Evolutionary conservation across 1,140 invertebrate genomes (phyloP).

Genomic region (Lethocerus indicus): DNA sequence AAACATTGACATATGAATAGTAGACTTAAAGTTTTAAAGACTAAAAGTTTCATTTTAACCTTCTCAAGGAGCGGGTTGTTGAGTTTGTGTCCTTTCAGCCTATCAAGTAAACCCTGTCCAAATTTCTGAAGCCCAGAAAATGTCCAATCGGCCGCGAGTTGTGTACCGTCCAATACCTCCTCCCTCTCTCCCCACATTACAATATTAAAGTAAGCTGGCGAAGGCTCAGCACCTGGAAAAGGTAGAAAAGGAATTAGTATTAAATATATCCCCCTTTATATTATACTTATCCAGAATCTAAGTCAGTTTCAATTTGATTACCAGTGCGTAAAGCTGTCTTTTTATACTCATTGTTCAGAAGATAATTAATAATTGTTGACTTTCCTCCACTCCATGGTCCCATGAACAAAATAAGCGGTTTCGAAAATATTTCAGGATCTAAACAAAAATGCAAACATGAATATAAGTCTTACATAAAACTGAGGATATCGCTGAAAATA

Average conservation of each 20-base stretch:
- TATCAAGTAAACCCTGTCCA: conserved; percentile 79
- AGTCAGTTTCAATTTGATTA: conserved; percentile 28
- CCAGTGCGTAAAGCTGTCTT: conserved; percentile 69
- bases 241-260: not conserved
- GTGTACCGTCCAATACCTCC: conserved; percentile 74
- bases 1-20: too few relatives aligned
- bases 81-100: conserved; percentile 64
- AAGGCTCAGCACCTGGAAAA: conserved; percentile 70
- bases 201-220: conserved; percentile 85
- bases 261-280: not conserved
- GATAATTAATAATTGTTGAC: conserved; percentile 85
- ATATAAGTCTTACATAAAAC: too few relatives aligned
- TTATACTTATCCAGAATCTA: not conserved
- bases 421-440: conserved; percentile 90
- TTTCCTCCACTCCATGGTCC: conserved; percentile 93
- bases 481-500: too few relatives aligned
- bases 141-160: conserved; percentile 81
- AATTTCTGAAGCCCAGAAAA: conserved; percentile 90
- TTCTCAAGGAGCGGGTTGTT: conserved; percentile 75
- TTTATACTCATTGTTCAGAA: conserved; percentile 72
- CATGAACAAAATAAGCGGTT: conserved; percentile 82
- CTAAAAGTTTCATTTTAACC: too few relatives aligned
- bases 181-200: conserved; percentile 73
- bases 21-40: too few relatives aligned
- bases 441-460: conserved; percentile 15